Conservation (phyloP, 2,888 invertebrate species). For the Eumacrocentrus americanus region DNA sequence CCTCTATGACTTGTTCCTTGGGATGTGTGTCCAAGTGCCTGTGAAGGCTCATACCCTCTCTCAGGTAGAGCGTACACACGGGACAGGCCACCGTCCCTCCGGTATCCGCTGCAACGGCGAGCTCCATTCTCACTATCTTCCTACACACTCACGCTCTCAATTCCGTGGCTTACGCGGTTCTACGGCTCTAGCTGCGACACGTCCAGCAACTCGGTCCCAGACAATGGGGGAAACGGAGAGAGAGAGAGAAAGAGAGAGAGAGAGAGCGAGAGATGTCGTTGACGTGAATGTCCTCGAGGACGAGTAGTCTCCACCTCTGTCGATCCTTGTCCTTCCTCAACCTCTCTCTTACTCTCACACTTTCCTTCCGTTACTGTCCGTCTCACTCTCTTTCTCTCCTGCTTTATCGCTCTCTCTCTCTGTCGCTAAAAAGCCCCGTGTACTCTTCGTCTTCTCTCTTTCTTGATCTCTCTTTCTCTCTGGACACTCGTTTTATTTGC, state of each 20-base stretch:
- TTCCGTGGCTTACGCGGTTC: conserved; percentile 1
- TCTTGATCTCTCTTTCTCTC: not conserved
- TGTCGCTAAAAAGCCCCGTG: conserved; percentile 10
- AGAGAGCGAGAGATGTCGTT: conserved; percentile 9
- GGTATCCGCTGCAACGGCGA: conserved; percentile 30
- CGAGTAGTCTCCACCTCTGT: conserved; percentile 11
- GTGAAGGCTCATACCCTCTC: conserved; percentile 82
- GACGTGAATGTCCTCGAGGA: conserved; percentile 21
- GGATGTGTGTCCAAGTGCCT: conserved; percentile 85
- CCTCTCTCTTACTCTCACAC: conserved; percentile 24
- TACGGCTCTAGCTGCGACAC: not conserved
- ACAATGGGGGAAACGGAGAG: not conserved
- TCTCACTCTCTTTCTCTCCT: conserved; percentile 22
- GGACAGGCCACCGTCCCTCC: conserved; percentile 69
- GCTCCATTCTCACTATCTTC: conserved; percentile 37
- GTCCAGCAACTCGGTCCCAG: not conserved
- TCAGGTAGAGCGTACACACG: conserved; percentile 82
- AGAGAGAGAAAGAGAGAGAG: conserved; percentile 10
- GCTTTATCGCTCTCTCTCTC: conserved; percentile 1
- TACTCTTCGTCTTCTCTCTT: not conserved
- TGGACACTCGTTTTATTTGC: conserved; percentile 12
- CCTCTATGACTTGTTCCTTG: conserved; percentile 86
- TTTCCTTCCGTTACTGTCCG: conserved; percentile 12
- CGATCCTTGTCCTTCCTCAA: conserved; percentile 24
- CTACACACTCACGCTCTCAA: conserved; percentile 10